Evolutionary conservation across 2,797 vertebrate genomes (phyloP), one percentile per base, ranked within the genome.

Genomic region (Lycodopsis pacificus): DNA sequence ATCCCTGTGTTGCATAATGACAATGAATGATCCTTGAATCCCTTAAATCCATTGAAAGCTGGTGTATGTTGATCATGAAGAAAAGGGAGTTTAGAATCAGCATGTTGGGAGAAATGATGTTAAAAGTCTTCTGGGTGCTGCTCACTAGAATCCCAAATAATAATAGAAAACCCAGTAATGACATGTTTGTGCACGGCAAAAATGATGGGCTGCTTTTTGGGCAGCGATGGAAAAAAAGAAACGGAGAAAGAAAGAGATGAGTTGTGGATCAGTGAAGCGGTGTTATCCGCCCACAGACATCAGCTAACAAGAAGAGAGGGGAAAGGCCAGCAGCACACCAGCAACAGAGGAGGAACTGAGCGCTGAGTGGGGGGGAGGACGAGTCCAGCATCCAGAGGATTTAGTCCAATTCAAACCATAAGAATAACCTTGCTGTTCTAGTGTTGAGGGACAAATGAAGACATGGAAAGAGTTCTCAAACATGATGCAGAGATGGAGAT

Each of bases 191-290:
- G 58, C 66, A 81, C 53, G 67, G 65, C 40, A 61, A 53, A 46
- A 85, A 71, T 64, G 36, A 72, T 66, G 13, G 6, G 7, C 27
- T 27, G 71, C 83, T 86, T 34, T 32, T 80, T 72, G 67, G 69
- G n/a, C 77, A 79, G 67, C 71, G 72, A 88, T 75, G 62, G 25
- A 25, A 82, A 76, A 83, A 68, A 71, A 75, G 44, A 57, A 42
- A 48, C 14, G 57, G 10, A 51, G 13, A 27, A 59, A 34, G 6
- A 8, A 27, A 79, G 80, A 89, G 87, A 86, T 71, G 88, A 86
- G 90, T 88, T 83, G 90, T 90, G 86, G 88, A 88, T 91, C 88
- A 92, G 88, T 94, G 88, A 83, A 91, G 90, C 89, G 30, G 85
- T 49, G 76, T 84, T 87, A 62, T 85, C 88, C 81, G 79, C 93